Evolutionary conservation across 2,888 invertebrate species (phyloP), one percentile per base, ranked within the genome.

Genomic region (Andrena dorsata): DNA sequence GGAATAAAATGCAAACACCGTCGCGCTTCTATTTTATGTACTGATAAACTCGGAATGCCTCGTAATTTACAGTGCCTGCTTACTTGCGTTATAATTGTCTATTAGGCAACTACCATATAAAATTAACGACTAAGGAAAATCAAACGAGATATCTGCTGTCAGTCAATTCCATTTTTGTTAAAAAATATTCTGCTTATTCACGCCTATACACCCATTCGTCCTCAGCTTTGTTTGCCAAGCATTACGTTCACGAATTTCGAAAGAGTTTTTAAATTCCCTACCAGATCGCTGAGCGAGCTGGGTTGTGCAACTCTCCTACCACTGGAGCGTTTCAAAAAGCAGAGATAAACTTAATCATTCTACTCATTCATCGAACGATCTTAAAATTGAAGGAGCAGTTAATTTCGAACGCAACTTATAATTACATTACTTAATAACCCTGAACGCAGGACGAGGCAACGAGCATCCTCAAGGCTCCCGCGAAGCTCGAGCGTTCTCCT

Each of bases 1-100:
- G 26, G 26, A 41, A 35, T 51, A 56, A 72, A 80, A 32, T 58
- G 41, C 73, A 71, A 71, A 71, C 32, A 30, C 23, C 13, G 53
- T 30, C 26, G 10, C 16, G 26, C 32, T 23, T 30, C 20, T 2
- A 16, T 3, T 68, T 20, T 23, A 8, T 32, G 10, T 23, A 5
- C 13, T 41, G 53, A 66, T 56, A 56, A 64, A 65, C 35, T 35
- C 16, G 6, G 5, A 6, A 65, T 28, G 53, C 26, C 56, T 41
- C 28, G n/a, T 41, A 73, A 73, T 73, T 65, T 73, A 66, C 26
- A 35, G 20, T 32, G 26, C 5, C 4, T 20, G 47, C 58, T 60
- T 60, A 10, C 16, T 23, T 23, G 10, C 26, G 41, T 41, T 41
- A 13, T 10, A 28, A 13, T 28, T 10, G 10, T 60, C 47, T 16